Conservation (phyloP, 2,113 vertebrate species). For the Cyanoramphus novaezelandiae region DNA sequence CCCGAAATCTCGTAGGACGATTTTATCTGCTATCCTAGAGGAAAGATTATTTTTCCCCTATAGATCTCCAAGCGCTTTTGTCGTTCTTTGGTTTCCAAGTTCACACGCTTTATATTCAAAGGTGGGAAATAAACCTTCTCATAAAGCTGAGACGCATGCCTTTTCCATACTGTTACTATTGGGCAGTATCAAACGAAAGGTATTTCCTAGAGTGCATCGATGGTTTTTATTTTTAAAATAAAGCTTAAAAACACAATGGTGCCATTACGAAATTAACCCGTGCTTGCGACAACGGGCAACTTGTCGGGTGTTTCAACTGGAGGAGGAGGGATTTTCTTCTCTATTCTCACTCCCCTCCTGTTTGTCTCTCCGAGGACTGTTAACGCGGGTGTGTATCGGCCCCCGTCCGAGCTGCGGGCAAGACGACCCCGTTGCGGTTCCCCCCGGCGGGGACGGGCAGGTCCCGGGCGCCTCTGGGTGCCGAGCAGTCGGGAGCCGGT, state of each 20-base stretch:
- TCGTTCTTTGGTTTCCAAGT: neutral
- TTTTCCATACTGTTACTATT: neutral
- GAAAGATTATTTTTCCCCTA: neutral
- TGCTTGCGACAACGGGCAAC: neutral
- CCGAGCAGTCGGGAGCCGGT: no score
- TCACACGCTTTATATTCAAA: neutral
- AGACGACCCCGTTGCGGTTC: neutral
- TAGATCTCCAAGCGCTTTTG: neutral
- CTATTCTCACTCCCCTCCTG: neutral
- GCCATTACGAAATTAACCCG: neutral
- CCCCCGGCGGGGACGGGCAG: neutral
- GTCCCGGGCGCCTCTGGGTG: no score
- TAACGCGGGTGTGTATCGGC: no score
- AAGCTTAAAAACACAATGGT: neutral
- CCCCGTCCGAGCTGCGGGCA: neutral
- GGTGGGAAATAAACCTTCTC: conserved; percentile 16
- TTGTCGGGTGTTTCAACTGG: neutral
- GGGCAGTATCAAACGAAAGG: neutral
- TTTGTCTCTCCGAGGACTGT: neutral
- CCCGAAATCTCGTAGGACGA: neutral
- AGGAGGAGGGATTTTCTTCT: neutral
- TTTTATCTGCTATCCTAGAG: neutral
- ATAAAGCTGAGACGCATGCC: neutral
- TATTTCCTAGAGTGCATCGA: neutral
- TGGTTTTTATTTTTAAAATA: neutral